Evolutionary conservation across 2,113 vertebrate genomes (phyloP).

Genomic region (Thunnus thynnus): DNA sequence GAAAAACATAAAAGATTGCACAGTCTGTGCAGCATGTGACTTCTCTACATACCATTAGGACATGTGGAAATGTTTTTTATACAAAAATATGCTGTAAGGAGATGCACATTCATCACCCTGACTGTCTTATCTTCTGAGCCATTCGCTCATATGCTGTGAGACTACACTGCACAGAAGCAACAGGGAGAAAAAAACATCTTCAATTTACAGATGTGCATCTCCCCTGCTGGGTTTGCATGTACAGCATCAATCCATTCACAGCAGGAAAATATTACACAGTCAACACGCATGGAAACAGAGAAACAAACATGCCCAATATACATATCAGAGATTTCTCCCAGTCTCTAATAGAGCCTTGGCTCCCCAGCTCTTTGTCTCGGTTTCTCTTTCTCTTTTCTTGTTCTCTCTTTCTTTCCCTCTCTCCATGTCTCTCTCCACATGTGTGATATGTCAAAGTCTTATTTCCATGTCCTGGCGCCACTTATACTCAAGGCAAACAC

Average conservation of each 20-base stretch:
- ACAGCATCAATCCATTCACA: conserved; percentile 74
- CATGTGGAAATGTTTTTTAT: conserved; percentile 45
- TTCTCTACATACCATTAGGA: conserved; percentile 55
- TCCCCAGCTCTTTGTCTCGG: conserved; percentile 20
- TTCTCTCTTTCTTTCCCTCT: conserved; percentile 69
- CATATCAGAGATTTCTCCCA: conserved; percentile 82
- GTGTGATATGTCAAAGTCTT: conserved; percentile 90
- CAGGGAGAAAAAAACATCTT: conserved; percentile 42
- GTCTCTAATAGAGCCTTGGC: conserved; percentile 76
- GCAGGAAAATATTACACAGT: conserved; percentile 66
- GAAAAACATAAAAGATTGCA: conserved; percentile 30
- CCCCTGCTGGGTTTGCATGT: conserved; percentile 71
- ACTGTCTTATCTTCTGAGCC: conserved; percentile 60
- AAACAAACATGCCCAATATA: conserved; percentile 69
- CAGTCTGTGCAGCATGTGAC: conserved; percentile 46
- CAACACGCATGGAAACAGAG: conserved; percentile 51
- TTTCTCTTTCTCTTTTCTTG: conserved; percentile 17
- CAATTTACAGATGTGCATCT: conserved; percentile 61
- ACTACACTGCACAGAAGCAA: conserved; percentile 40
- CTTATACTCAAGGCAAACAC: conserved; percentile 94
- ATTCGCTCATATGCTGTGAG: conserved; percentile 33
- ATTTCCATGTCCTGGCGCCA: conserved; percentile 92
- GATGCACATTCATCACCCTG: conserved; percentile 56
- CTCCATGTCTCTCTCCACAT: conserved; percentile 86
- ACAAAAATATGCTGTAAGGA: conserved; percentile 42